Evolutionary conservation across 1,140 invertebrate species (phyloP), one percentile per base, ranked within the genome.

Genomic region (Pseudachorutes palmiensis): DNA sequence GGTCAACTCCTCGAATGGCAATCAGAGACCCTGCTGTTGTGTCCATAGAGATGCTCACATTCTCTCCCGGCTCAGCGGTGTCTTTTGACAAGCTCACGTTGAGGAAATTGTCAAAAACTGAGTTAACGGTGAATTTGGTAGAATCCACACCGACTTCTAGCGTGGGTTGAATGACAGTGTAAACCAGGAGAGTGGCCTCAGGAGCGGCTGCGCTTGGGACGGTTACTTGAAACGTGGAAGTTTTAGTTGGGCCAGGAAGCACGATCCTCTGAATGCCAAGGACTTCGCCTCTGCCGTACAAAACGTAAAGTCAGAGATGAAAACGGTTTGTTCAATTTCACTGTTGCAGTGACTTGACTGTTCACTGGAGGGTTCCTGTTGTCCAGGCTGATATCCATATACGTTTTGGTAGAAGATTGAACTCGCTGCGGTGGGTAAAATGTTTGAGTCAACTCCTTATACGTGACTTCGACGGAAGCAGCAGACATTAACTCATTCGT

Each of bases 231-330:
- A 71, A 57, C 1, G 14, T 33, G 22, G 26, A 24, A 31, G 64
- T 62, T 24, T 31, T 45, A 12, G 19, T 5, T 33, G 22, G 24
- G 3, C 19, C 16, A 22, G 2, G 2, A 9, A 36, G 9, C 1
- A 16, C 1, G 22, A 58, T 26, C 16, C 14, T 12, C 24, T n/a
- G 3, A 12, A 58, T 32, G 16, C n/a, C 30, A 12, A 65, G 24
- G 49, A 68, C 87, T 76, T 93, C 88, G 1, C 93, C 92, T 30
- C 92, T 83, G n/a, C 91, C 91, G 62, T 97, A 82, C 33, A 97
- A 82, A 75, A 92, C 83, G 22, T 75, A 91, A 92, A 72, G 83
- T 87, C n/a, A 92, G 80, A 70, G 89, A 85, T 66, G 85, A 84
- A 77, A 97, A 80, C 0, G 85, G 85, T 74, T 86, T 85, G 0